These are phyloP conservation scores for Crotalus tigris DNA, from an alignment of 2,113 vertebrate species.

Conservation along the genomic window DNA sequence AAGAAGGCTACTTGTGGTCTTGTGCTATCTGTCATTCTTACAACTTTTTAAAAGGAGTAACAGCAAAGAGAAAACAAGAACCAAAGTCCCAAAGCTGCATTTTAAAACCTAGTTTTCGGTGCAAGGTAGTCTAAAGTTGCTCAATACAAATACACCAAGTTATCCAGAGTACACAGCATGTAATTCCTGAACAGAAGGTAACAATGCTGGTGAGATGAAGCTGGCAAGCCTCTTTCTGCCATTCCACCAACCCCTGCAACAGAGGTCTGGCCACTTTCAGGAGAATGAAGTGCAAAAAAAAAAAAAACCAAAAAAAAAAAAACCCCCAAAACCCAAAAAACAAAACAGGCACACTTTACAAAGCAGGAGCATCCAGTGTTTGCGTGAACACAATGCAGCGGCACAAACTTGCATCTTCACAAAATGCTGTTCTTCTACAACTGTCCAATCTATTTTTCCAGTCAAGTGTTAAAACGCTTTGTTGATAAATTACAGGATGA, in stretches of 20 bases:
- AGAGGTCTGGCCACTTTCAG: constrained; percentile 37
- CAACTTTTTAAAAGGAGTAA: constrained; percentile 32
- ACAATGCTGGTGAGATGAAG: constrained; percentile 38
- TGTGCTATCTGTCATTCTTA: constrained; percentile 35
- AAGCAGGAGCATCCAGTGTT: constrained; percentile 71
- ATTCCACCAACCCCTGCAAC: constrained; percentile 36
- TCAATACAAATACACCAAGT: constrained; percentile 56
- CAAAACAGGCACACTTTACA: constrained; percentile 49
- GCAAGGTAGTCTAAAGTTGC: constrained; percentile 53
- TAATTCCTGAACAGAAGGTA: constrained; percentile 34
- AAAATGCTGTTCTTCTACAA: constrained; percentile 39
- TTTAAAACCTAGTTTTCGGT: constrained; percentile 45
- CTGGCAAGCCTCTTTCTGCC: constrained; percentile 24
- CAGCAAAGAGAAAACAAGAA: constrained; percentile 29
- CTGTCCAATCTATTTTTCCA: constrained; percentile 37
- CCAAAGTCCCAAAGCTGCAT: constrained; percentile 23
- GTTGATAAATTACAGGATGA: constrained; percentile 50
- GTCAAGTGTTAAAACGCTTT: constrained; percentile 28
- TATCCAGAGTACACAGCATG: constrained; percentile 32
- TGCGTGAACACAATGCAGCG: constrained; percentile 56
- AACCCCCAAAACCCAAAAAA: constrained; percentile 21
- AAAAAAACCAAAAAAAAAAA: constrained; percentile 18
- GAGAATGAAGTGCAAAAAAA: constrained; percentile 27
- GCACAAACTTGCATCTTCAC: constrained; percentile 51
- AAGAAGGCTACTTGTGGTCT: constrained; percentile 36